Conservation (phyloP, 2,797 vertebrate species). For the Lycodopsis pacificus region DNA sequence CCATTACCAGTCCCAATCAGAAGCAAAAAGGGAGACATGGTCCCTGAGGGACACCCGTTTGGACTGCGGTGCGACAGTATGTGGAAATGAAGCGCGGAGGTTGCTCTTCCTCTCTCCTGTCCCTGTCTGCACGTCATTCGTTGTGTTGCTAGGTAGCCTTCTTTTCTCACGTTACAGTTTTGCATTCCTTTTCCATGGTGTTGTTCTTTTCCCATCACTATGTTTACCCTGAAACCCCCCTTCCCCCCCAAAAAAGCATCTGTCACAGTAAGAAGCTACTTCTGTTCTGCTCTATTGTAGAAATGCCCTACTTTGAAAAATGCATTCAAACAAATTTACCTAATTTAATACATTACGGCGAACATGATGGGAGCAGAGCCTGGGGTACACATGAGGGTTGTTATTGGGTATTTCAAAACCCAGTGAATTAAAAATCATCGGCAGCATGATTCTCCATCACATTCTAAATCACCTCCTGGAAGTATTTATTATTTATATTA, state of each 20-base stretch:
- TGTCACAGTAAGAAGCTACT: slow-evolving; percentile 10
- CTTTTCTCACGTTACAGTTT: slow-evolving; percentile 13
- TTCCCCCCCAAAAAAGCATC: slow-evolving; percentile 1
- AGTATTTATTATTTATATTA: slow-evolving; percentile 8
- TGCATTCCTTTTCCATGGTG: slow-evolving; percentile 10
- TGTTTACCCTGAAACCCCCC: slow-evolving; percentile 4
- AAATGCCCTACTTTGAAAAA: slow-evolving; percentile 24
- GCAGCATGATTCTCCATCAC: neutral
- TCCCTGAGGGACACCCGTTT: slow-evolving; percentile 55
- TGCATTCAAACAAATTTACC: slow-evolving; percentile 15
- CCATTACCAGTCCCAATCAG: slow-evolving; percentile 79
- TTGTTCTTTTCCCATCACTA: slow-evolving; percentile 9
- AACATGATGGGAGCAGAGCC: slow-evolving; percentile 9
- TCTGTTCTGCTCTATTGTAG: slow-evolving; percentile 29
- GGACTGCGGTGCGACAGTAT: slow-evolving; percentile 33
- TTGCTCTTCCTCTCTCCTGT: slow-evolving; percentile 34
- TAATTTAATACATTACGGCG: slow-evolving; percentile 5
- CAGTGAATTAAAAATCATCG: slow-evolving; percentile 4
- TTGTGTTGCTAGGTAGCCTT: slow-evolving; percentile 34
- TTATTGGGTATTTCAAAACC: neutral
- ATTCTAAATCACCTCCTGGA: slow-evolving; percentile 12
- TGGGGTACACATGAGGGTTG: neutral
- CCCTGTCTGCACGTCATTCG: slow-evolving; percentile 29
- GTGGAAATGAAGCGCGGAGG: slow-evolving; percentile 34
- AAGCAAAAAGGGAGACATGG: slow-evolving; percentile 44